These are phyloP conservation scores for Trachelus iudaicus DNA, from an alignment of 2,888 invertebrate genomes.

Conservation along the genomic window DNA sequence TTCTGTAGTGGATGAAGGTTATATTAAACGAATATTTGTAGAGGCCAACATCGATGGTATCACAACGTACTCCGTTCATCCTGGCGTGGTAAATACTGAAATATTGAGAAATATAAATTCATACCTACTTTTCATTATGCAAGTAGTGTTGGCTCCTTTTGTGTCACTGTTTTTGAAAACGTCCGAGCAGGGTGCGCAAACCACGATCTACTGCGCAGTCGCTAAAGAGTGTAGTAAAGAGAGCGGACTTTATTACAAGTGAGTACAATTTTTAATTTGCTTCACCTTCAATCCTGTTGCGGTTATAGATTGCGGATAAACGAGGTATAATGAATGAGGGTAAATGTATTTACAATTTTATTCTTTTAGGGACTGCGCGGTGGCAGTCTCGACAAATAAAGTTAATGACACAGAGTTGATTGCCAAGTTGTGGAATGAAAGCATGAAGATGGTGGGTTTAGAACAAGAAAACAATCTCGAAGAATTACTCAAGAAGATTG, in stretches of 20 bases:
- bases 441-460: slow-evolving; percentile 10
- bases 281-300: background rate
- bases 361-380: slow-evolving; percentile 7
- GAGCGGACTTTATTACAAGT: slow-evolving; percentile 70
- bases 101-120: slow-evolving; percentile 55
- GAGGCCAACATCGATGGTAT: slow-evolving; percentile 30
- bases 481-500: background rate
- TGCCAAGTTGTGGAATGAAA: slow-evolving; percentile 13
- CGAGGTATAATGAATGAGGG: background rate
- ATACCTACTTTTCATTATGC: slow-evolving; percentile 34
- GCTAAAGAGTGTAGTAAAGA: slow-evolving; percentile 72
- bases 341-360: background rate
- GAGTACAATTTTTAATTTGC: slow-evolving; percentile 15
- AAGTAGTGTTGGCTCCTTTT: slow-evolving; percentile 56
- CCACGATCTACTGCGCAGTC: slow-evolving; percentile 76
- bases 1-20: too few species aligned
- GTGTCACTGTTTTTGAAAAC: slow-evolving; percentile 68
- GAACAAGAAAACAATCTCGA: background rate
- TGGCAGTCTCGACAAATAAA: background rate
- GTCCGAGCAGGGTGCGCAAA: slow-evolving; percentile 76
- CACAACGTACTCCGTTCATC: slow-evolving; percentile 45
- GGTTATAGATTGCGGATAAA: background rate
- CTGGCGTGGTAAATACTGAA: slow-evolving; percentile 56
- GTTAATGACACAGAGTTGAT: background rate
- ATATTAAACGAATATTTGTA: background rate